Evolutionary conservation across 2,797 vertebrate genomes (phyloP).

Genomic region (Leptoclinus maculatus): DNA sequence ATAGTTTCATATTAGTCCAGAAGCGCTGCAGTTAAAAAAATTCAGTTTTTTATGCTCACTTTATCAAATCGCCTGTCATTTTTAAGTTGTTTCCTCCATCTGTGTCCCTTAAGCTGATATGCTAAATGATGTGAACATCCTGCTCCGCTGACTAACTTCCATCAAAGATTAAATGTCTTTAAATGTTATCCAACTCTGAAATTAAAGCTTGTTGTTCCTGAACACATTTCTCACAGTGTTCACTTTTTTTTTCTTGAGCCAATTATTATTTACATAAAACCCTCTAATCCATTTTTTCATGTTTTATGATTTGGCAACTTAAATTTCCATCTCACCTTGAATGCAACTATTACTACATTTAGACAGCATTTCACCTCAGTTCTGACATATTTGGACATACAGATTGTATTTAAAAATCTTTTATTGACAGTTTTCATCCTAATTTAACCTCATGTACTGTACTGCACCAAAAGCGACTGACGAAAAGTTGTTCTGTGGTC

Average conservation of each 20-base stretch:
- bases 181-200: constrained; percentile 21
- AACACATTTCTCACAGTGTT: not conserved
- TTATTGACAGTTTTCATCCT: constrained; percentile 19
- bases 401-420: constrained; percentile 2
- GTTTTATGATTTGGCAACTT: constrained; percentile 1
- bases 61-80: constrained; percentile 32
- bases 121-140: constrained; percentile 37
- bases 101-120: constrained; percentile 27
- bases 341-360: not conserved
- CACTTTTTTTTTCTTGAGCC: not conserved
- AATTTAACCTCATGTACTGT: not conserved
- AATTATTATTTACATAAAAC: not conserved
- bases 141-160: constrained; percentile 25
- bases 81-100: constrained; percentile 26
- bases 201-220: constrained; percentile 18
- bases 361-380: not conserved
- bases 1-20: not conserved
- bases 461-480: not conserved
- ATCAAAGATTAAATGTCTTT: constrained; percentile 25
- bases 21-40: constrained; percentile 12
- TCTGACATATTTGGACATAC: not conserved
- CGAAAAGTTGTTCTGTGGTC: not conserved
- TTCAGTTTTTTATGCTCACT: constrained; percentile 3
- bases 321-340: not conserved
- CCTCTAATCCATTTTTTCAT: not conserved